phyloP scores from a whole-genome alignment of 2,113 vertebrate species.

The Ceuthmochares aereus region DNA sequence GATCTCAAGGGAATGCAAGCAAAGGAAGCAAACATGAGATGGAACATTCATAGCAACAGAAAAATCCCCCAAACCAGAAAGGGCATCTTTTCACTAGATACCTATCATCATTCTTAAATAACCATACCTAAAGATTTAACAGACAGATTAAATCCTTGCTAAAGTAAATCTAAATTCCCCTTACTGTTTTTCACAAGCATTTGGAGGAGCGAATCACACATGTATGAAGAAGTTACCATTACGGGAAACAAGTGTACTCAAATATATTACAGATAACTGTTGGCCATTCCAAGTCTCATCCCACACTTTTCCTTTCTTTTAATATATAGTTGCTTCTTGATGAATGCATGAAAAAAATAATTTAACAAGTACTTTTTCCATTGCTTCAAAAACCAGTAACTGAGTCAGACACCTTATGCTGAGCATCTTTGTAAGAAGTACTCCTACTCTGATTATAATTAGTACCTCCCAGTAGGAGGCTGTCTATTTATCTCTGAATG shows the following conservation, averaged over 20 bases:
- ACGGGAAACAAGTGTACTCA: neutral
- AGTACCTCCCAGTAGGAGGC: neutral
- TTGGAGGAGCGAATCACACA: neutral
- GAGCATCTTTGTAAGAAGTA: neutral
- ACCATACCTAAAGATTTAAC: neutral
- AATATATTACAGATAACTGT: neutral
- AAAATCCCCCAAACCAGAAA: neutral
- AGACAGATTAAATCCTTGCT: neutral
- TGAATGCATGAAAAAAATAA: neutral
- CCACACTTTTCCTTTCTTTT: neutral
- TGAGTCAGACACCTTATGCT: neutral
- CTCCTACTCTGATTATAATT: neutral
- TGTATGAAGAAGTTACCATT: neutral
- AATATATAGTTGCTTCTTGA: neutral
- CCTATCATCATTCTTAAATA: neutral
- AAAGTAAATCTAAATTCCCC: neutral
- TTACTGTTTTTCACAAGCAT: neutral
- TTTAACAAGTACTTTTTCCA: neutral
- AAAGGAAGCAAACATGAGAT: neutral
- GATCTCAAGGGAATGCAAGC: neutral
- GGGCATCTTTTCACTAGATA: neutral
- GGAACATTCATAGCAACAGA: fast-evolving
- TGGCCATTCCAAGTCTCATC: neutral
- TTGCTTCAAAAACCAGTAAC: neutral
- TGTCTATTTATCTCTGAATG: neutral